A percentile compares a stretch with the other conserved stretches of the same genome.
Conservation (phyloP, 2,888 invertebrate genomes). For the Ectropis crepuscularia region DNA sequence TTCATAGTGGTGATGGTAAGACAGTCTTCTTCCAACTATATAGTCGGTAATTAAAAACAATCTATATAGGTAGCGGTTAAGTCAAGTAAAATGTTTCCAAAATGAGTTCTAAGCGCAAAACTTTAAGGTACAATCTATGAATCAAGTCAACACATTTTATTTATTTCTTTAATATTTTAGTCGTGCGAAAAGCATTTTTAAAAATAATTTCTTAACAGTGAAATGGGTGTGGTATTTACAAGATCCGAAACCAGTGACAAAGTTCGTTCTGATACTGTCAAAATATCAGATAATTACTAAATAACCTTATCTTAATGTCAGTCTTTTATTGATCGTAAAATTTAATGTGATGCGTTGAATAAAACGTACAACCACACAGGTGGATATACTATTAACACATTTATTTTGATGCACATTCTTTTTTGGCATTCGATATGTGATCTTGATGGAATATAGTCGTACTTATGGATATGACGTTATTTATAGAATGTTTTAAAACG, state of each 20-base stretch:
- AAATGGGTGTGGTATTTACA: too few relatives aligned
- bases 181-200: not conserved
- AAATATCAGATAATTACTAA: conserved; percentile 25
- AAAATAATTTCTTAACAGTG: too few relatives aligned
- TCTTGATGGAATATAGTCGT: not conserved
- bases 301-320: conserved; percentile 23
- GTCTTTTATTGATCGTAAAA: conserved; percentile 28
- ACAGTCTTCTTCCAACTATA: too few relatives aligned
- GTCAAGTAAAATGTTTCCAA: too few relatives aligned
- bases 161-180: not conserved
- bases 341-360: conserved; percentile 21
- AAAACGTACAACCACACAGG: conserved; percentile 19
- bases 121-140: too few relatives aligned
- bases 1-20: too few relatives aligned
- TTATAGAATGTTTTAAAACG: not conserved
- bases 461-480: not conserved
- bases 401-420: conserved; percentile 13
- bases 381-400: conserved; percentile 4
- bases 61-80: too few relatives aligned
- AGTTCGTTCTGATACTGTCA: conserved; percentile 16
- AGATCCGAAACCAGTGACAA: not conserved
- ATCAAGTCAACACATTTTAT: too few relatives aligned
- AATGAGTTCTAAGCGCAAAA: too few relatives aligned
- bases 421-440: conserved; percentile 12
- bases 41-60: too few relatives aligned